These are phyloP conservation scores for Himantopus leucocephalus DNA, from an alignment of 2,113 vertebrate species.

Conservation along the genomic window DNA sequence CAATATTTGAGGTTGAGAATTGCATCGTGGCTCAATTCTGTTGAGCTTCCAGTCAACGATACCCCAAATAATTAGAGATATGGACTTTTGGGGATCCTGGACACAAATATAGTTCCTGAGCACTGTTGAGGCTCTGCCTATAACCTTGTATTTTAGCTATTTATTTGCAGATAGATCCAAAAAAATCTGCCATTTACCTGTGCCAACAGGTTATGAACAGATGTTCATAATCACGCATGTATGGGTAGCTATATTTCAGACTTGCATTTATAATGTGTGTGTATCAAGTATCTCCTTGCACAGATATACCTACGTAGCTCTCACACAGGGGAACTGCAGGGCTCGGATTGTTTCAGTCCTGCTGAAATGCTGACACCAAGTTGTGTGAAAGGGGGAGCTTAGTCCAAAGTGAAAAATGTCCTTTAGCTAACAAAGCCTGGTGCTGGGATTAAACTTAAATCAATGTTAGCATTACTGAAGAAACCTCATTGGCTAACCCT, in stretches of 20 bases:
- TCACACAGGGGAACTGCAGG: not conserved
- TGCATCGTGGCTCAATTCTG: not conserved
- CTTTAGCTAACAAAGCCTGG: conserved; percentile 51
- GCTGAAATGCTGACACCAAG: conserved; percentile 38
- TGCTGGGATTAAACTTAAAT: conserved; percentile 57
- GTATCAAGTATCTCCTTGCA: not conserved
- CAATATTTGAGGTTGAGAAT: not conserved
- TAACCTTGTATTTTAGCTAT: not conserved
- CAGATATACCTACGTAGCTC: not conserved
- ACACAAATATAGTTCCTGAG: not conserved
- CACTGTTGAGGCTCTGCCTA: not conserved
- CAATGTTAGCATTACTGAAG: conserved; percentile 44
- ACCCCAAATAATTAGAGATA: not conserved
- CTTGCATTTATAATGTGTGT: not conserved
- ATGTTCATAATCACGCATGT: not conserved
- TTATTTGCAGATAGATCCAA: not conserved
- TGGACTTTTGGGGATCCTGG: not conserved
- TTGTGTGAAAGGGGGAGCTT: conserved; percentile 2
- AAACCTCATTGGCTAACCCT: conserved; percentile 36
- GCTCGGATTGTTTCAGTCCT: conserved; percentile 26
- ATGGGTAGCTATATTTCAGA: not conserved
- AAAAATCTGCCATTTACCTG: not conserved
- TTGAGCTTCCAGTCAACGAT: not conserved
- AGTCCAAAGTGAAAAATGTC: conserved; percentile 48
- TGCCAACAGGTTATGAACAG: not conserved